These are phyloP conservation scores for Hylia prasina DNA, from an alignment of 2,113 vertebrate species.

Conservation along the genomic window DNA sequence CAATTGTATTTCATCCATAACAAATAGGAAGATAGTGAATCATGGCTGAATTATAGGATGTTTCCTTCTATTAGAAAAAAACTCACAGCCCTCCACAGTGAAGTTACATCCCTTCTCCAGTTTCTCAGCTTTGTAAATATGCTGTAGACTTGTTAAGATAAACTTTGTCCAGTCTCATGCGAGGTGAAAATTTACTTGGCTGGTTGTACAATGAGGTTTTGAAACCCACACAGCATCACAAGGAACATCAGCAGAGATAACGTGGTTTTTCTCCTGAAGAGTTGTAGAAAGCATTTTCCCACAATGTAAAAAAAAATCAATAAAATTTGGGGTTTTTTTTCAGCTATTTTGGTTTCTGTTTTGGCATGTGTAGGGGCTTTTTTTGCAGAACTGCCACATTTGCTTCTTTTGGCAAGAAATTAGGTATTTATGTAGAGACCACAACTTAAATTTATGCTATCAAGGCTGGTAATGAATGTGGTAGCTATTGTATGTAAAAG, in stretches of 20 bases:
- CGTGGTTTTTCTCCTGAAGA: not conserved
- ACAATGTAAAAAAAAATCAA: not conserved
- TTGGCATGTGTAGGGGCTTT: not conserved
- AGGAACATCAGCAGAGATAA: not conserved
- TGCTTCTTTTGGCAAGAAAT: not conserved
- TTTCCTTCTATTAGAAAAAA: not conserved
- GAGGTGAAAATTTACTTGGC: not conserved
- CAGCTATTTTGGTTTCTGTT: not conserved
- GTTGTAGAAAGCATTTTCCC: not conserved
- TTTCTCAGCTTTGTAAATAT: not conserved
- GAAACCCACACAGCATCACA: not conserved
- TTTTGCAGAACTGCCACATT: not conserved
- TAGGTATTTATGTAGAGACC: not conserved
- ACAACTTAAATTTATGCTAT: not conserved
- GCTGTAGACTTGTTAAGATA: not conserved
- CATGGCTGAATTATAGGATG: not conserved
- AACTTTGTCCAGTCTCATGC: not conserved
- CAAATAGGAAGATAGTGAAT: not conserved
- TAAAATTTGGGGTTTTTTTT: not conserved
- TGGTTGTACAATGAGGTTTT: not conserved
- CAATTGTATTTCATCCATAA: not conserved
- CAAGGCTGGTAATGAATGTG: rapidly evolving
- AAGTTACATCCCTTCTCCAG: not conserved
- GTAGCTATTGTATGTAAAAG: not conserved
- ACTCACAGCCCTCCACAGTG: not conserved